Evolutionary conservation across 2,113 vertebrate genomes (phyloP).

Genomic region (Hypanus sabinus): DNA sequence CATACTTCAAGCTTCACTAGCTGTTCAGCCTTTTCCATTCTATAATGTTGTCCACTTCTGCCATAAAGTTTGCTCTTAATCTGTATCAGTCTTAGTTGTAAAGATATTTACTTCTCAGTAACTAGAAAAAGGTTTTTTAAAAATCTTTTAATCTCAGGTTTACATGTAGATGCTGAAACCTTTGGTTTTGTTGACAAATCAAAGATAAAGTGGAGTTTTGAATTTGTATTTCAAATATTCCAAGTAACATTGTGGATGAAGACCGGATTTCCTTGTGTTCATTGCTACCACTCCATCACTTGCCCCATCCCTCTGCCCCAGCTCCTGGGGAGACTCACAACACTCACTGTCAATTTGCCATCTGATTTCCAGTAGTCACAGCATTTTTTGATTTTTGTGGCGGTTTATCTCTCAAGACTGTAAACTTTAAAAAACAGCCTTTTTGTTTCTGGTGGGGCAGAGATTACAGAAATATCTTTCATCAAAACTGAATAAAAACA

Average conservation of each 20-base stretch:
- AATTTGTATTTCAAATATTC: background rate
- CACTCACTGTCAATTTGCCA: no score
- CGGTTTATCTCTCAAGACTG: background rate
- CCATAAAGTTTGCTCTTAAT: no score
- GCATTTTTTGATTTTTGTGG: background rate
- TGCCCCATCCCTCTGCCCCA: no score
- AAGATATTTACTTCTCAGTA: background rate
- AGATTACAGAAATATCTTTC: background rate
- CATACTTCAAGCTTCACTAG: no score
- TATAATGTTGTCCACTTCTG: background rate
- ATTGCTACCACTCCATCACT: no score
- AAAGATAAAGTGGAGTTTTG: background rate
- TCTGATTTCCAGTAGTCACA: background rate
- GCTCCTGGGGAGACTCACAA: no score
- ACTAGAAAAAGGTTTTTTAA: background rate
- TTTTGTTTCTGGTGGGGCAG: background rate
- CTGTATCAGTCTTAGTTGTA: background rate
- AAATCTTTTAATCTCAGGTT: no score
- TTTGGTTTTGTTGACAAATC: no score
- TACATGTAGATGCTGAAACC: no score
- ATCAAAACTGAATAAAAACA: no score
- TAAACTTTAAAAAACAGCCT: background rate
- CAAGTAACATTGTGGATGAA: background rate
- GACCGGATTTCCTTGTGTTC: background rate
- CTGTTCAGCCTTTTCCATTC: background rate